Evolutionary conservation across 2,888 invertebrate species (phyloP).

Genomic region (Tipula unca): DNA sequence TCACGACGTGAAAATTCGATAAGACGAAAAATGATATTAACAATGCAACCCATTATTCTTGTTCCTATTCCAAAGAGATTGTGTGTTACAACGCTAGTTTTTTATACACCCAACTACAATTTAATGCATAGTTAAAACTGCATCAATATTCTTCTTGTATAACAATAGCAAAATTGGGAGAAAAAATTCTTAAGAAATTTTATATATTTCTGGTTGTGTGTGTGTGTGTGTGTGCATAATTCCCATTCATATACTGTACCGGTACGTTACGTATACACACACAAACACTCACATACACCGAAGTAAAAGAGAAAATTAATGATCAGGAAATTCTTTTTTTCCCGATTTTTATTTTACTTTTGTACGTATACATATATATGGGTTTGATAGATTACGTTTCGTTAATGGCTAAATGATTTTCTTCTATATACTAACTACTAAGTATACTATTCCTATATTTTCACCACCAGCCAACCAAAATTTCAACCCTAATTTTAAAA

Average conservation of each 20-base stretch:
- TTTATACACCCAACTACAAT: neutral
- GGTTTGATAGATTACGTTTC: neutral
- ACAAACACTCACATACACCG: neutral
- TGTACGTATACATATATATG: neutral
- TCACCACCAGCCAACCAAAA: neutral
- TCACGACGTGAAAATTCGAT: neutral
- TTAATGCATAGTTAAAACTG: neutral
- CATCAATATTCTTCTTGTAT: neutral
- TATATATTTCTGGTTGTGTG: neutral
- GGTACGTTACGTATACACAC: neutral
- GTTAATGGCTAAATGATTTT: neutral
- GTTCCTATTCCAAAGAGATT: neutral
- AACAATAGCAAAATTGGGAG: neutral
- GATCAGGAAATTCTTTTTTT: neutral
- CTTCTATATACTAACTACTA: neutral
- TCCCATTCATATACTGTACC: neutral
- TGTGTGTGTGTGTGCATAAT: neutral
- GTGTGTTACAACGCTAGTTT: neutral
- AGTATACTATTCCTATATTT: neutral
- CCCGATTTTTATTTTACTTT: neutral
- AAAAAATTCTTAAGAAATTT: neutral
- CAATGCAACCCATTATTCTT: neutral
- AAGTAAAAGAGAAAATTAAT: neutral
- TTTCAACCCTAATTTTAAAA: conserved; percentile 2
- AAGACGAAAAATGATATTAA: neutral